These are phyloP conservation scores for Petroica traversi DNA, from an alignment of 2,113 vertebrate genomes.

Conservation along the genomic window DNA sequence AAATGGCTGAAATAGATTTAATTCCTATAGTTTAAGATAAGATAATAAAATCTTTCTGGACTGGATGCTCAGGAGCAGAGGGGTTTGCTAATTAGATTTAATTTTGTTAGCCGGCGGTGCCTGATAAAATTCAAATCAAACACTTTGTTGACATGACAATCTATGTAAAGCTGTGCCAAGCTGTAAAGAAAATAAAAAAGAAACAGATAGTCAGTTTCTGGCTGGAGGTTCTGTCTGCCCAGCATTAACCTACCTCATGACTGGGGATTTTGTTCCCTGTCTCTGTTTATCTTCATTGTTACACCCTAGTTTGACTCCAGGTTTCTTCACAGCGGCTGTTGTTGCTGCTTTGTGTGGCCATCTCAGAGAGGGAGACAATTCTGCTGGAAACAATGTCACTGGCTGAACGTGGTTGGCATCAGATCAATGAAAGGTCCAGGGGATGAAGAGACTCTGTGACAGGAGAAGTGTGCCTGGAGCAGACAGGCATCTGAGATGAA, in stretches of 20 bases:
- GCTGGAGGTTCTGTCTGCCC: background rate
- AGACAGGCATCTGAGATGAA: background rate
- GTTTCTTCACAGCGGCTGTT: background rate
- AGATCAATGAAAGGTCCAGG: background rate
- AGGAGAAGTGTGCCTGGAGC: background rate
- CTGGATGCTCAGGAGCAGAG: background rate
- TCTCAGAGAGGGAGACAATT: background rate
- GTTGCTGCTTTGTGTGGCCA: background rate
- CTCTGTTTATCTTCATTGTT: background rate
- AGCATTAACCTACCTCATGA: background rate
- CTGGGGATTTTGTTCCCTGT: background rate
- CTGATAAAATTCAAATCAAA: conserved; percentile 47
- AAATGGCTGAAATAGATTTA: background rate
- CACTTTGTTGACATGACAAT: background rate
- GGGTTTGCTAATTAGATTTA: conserved; percentile 22
- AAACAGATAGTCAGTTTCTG: background rate
- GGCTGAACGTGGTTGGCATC: background rate
- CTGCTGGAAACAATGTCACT: background rate
- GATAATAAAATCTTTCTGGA: background rate
- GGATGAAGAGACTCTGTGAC: background rate
- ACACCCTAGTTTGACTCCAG: background rate
- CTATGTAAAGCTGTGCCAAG: background rate
- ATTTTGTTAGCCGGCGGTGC: background rate
- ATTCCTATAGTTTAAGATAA: background rate
- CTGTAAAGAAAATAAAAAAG: background rate